Evolutionary conservation across 2,888 invertebrate species (phyloP).

Genomic region (Lycophotia porphyrea): DNA sequence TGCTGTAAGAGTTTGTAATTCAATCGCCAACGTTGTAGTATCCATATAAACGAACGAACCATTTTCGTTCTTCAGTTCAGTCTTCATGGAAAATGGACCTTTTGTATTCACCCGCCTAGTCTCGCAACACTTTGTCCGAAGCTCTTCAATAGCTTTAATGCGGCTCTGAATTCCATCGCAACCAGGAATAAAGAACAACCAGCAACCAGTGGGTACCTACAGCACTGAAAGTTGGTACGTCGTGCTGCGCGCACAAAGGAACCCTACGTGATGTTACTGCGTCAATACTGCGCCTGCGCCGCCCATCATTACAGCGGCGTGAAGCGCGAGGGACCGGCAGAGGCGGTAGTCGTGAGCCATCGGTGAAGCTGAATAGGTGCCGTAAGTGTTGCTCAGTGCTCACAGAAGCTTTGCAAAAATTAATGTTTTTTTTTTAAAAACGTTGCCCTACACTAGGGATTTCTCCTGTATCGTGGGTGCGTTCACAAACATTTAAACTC

Average conservation of each 20-base stretch:
- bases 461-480: too few species aligned
- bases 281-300: not conserved
- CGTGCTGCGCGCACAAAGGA: conserved; percentile 14
- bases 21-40: not conserved
- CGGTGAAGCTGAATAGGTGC: not conserved
- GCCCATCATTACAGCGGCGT: not conserved
- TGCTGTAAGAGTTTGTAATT: not conserved
- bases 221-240: not conserved
- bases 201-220: conserved; percentile 7
- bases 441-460: too few species aligned
- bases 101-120: not conserved
- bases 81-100: not conserved
- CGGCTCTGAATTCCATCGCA: conserved; percentile 36
- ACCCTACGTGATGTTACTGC: not conserved
- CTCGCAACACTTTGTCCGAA: conserved; percentile 51
- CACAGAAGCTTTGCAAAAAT: too few species aligned
- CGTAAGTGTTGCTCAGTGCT: not conserved
- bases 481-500: too few species aligned
- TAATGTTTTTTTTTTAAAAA: too few species aligned
- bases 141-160: conserved; percentile 61
- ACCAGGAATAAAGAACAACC: conserved; percentile 5
- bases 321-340: not conserved
- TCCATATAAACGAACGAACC: not conserved
- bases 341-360: not conserved
- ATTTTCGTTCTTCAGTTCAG: not conserved